Evolutionary conservation across 2,797 vertebrate species (phyloP).

Genomic region (Merluccius polli): DNA sequence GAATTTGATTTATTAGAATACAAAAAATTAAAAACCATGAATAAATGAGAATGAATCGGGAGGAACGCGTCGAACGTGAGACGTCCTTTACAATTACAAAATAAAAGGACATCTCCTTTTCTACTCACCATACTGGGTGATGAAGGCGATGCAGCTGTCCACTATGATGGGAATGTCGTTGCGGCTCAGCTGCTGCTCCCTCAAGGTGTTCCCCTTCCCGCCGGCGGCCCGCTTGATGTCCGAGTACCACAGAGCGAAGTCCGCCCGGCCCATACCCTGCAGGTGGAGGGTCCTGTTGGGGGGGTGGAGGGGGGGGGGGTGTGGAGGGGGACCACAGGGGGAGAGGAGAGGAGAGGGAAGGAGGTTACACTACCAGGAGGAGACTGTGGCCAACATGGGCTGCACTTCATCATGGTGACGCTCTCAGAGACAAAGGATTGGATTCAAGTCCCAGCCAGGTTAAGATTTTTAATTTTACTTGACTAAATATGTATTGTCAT

Average conservation of each 20-base stretch:
- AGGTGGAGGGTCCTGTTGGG: conserved; percentile 86
- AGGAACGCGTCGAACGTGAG: too few species aligned
- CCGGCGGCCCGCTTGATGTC: conserved; percentile 88
- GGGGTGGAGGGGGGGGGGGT: not conserved
- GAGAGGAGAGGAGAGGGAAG: not conserved
- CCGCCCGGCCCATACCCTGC: conserved; percentile 79
- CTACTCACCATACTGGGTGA: conserved; percentile 92
- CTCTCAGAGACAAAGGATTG: too few species aligned
- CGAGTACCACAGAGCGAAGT: conserved; percentile 83
- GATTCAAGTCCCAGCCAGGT: too few species aligned
- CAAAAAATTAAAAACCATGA: too few species aligned
- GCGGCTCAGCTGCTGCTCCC: conserved; percentile 93
- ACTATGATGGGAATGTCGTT: conserved; percentile 95
- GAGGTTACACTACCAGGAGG: not conserved
- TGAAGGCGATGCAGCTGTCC: conserved; percentile 95
- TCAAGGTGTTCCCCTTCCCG: conserved; percentile 83
- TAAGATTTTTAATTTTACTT: too few species aligned
- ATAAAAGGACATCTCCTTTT: not conserved
- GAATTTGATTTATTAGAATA: too few species aligned
- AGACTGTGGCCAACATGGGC: too few species aligned
- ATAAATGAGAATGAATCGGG: too few species aligned
- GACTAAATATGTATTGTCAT: too few species aligned
- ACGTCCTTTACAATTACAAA: too few species aligned
- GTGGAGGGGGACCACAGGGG: not conserved
- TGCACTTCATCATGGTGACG: too few species aligned